Base-by-base conservation (phyloP, 2,888 invertebrate genomes). In the Linnaemya tessellans region DNA sequence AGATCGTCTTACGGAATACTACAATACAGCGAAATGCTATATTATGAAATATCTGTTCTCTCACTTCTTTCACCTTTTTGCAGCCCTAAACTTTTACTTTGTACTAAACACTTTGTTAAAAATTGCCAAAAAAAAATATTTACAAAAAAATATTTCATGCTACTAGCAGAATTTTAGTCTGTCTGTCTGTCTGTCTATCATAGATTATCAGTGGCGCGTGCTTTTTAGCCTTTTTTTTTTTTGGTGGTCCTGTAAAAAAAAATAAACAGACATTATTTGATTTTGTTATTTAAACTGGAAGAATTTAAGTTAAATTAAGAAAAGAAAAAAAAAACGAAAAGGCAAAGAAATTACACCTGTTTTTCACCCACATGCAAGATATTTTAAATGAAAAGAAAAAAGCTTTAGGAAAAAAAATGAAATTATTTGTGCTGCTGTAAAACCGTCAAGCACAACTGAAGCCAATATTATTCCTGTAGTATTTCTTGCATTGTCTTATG, bases 171-270 rank as follows among this genome's bases (percentile, higher is more conserved):
- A 62, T 30, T 58, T 54, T 38, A 65, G 38, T 80, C 20, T 18
- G 22, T 54, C 46, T 70, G 38, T 5, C 30, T 51, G 43, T 58
- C 58, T 77, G 80, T 84, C 78, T 74, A 64, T 80, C 65, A 73
- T 30, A 78, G 78, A 84, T 81, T 84, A 84, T 78, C 80, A 80
- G 64, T 84, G 60, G 84, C 78, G 84, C 84, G 84, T 84, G 86
- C 84, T 62, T 74, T 79, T 78, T 70, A 74, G 62, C 73, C 73
- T 64, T 81, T 81, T 80, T 18, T 43, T 43, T 78, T 80, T 30
- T 11, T 43, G 18, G 30, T 18, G 8, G 7, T 49, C 11, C 60
- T 8, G 10, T 25, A 46, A 35, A n/a, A 30, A 30, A 2, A 11
- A 46, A 80, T 43, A 20, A 80, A 73, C 49, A 78, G 20, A 54